Conservation (phyloP, 2,888 invertebrate species). For the Diarsia mendica region DNA sequence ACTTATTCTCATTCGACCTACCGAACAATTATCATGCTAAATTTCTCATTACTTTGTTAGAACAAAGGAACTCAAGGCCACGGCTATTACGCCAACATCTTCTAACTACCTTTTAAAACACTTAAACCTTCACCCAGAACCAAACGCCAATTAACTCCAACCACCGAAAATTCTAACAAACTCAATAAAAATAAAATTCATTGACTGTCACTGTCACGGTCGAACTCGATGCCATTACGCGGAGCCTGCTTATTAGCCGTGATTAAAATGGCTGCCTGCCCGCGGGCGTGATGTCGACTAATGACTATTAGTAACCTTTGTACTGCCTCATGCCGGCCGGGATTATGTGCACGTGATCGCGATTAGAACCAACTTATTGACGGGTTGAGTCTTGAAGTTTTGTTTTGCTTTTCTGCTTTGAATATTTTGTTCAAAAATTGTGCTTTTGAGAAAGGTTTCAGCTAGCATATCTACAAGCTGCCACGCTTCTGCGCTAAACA, state of each 20-base stretch:
- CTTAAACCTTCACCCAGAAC: constrained; percentile 33
- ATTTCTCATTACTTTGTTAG: background rate
- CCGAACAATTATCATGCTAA: background rate
- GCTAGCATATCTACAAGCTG: background rate
- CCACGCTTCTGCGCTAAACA: no score
- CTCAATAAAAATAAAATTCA: constrained; percentile 54
- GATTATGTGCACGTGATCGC: constrained; percentile 66
- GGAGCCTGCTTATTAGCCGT: constrained; percentile 71
- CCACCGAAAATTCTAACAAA: constrained; percentile 35
- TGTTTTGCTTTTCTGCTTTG: background rate
- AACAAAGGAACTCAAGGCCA: background rate
- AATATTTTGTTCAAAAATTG: background rate
- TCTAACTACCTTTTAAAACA: constrained; percentile 25
- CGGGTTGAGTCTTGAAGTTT: constrained; percentile 28
- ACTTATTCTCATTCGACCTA: background rate
- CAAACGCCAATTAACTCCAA: constrained; percentile 35
- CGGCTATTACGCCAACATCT: background rate
- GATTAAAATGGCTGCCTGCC: constrained; percentile 76
- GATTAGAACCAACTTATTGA: constrained; percentile 63
- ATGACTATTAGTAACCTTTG: constrained; percentile 76
- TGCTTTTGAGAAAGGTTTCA: background rate
- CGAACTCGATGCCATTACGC: constrained; percentile 46
- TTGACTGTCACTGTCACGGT: constrained; percentile 47
- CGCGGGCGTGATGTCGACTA: constrained; percentile 78
- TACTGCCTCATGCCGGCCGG: constrained; percentile 55